Evolutionary conservation across 2,888 invertebrate genomes (phyloP), one percentile per base, ranked within the genome.

Genomic region (Drosophila algonquin): DNA sequence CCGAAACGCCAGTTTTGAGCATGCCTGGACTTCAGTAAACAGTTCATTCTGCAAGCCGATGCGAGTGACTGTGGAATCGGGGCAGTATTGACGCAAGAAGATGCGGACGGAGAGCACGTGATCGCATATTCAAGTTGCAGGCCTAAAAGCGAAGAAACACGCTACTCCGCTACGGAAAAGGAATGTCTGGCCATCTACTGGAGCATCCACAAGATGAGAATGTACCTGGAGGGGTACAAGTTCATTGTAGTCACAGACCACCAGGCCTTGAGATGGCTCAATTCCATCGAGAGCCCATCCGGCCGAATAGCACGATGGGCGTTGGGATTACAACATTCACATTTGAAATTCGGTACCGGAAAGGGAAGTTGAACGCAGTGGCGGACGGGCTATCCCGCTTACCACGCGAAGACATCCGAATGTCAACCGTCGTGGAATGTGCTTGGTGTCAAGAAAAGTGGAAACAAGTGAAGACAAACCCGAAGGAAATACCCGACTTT

Each of bases 321-420:
- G 1, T 32, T 35, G 12, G 12, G 12, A 5, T 1, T 12, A 1
- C 35, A 35, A 12, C 35, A 0, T 35, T 35, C 2, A 12, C 35
- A 5, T 35, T 35, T 5, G 35, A 35, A 5, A 35, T 35, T 1
- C 5, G 35, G 1, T 35, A 35, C 5, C 12, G 35, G 1, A 35
- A 12, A 5, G 35, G 35, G 1, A 35, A 35, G 5, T 12, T 35
- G 1, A 58, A 54, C 21, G 27, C 47, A 9, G 24, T 40, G 3
- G 58, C 57, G 16, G 55, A 68, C 48, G 57, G 51, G 10, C 53
- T 56, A 44, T 58, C 50, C 12, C 47, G 10, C 35, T 40, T 14
- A 24, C 45, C 52, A 35, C 55, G 52, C 32, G 45, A 67, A 47
- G 32, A 44, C 14, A 0, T 57, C 4, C 18, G 61, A 40, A 30